Conservation (phyloP, 2,113 vertebrate species). For the Brienomyrus longianalis region DNA sequence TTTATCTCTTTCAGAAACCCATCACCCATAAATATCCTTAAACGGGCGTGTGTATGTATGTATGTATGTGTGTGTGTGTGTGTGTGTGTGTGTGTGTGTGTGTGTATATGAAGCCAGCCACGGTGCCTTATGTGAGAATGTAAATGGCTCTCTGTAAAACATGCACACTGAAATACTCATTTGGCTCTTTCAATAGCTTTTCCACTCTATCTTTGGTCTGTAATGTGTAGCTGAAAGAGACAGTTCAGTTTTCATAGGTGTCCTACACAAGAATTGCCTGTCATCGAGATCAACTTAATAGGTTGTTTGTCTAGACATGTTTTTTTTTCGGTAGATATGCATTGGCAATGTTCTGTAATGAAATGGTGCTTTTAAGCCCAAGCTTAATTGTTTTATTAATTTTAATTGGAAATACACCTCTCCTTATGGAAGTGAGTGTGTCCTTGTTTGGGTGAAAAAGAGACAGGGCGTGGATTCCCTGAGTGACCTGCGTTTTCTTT, state of each 20-base stretch:
- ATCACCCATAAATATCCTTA: constrained; percentile 31
- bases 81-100: constrained; percentile 25
- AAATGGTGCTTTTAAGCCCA: neutral
- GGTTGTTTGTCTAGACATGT: neutral
- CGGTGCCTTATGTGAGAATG: constrained; percentile 21
- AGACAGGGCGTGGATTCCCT: neutral
- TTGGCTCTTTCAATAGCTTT: constrained; percentile 1
- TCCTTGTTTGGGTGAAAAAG: neutral
- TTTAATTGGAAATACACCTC: neutral
- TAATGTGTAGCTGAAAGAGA: neutral
- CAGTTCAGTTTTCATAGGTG: neutral
- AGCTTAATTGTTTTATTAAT: neutral
- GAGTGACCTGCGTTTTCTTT: neutral
- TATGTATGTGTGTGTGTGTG: constrained; percentile 22
- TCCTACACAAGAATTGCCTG: neutral
- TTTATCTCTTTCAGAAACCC: neutral
- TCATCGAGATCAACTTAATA: neutral
- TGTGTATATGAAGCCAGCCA: constrained; percentile 19
- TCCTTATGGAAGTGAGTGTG: neutral
- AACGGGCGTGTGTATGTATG: constrained; percentile 18
- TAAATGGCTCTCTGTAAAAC: constrained; percentile 18
- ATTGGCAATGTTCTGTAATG: neutral
- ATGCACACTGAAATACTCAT: constrained; percentile 20
- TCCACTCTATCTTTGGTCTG: neutral
- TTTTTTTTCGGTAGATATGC: neutral